phyloP scores from a whole-genome alignment of 2,113 vertebrate species.

The Strix uralensis region DNA sequence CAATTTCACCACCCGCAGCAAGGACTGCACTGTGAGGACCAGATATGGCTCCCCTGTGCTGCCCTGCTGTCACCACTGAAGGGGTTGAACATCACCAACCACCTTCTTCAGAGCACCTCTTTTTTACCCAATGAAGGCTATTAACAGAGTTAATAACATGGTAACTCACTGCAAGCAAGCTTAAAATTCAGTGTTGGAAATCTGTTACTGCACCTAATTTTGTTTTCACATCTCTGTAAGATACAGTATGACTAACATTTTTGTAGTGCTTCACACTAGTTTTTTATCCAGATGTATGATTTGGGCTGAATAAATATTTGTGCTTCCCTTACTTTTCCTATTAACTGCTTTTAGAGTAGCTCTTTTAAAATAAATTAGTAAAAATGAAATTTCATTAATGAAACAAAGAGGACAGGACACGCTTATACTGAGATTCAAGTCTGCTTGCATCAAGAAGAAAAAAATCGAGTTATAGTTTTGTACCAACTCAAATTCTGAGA shows the following conservation, averaged over 20 bases:
- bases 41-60: fast-evolving
- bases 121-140: not conserved
- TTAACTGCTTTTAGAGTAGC: not conserved
- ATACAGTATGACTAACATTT: not conserved
- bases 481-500: not conserved
- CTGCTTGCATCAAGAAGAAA: not conserved
- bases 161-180: not conserved
- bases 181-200: not conserved
- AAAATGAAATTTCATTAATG: not conserved
- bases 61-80: not conserved
- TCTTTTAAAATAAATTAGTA: not conserved
- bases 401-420: not conserved
- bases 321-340: not conserved
- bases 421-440: not conserved
- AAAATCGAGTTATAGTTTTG: not conserved
- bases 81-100: not conserved
- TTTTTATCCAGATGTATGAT: not conserved
- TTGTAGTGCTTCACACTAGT: not conserved
- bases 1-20: fast-evolving
- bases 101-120: not conserved
- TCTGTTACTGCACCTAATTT: not conserved
- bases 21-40: not conserved
- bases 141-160: not conserved
- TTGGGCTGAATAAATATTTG: not conserved
- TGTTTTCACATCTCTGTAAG: not conserved